A percentile compares a stretch with the other conserved stretches of the same genome.
These are phyloP conservation scores for Salvelinus namaycush DNA, from an alignment of 2,113 vertebrate genomes.

Conservation along the genomic window DNA sequence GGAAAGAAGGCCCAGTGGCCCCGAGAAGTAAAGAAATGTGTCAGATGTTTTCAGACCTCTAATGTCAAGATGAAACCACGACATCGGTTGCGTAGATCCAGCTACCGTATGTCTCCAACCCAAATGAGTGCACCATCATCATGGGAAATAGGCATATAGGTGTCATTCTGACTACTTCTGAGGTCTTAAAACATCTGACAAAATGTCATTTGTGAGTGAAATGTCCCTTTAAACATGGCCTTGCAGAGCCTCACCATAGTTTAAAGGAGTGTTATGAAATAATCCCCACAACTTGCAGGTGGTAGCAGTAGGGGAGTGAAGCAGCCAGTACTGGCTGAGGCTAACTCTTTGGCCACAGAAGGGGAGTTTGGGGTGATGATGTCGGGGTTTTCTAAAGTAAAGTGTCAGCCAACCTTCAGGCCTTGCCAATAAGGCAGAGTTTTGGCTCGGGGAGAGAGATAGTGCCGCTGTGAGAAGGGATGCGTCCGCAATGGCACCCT, in stretches of 20 bases:
- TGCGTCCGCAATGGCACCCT: not conserved
- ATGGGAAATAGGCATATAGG: too few species aligned
- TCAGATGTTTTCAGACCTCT: too few species aligned
- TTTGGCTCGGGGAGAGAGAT: slow-evolving; percentile 33
- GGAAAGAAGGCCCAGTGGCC: slow-evolving; percentile 24
- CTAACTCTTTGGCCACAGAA: too few species aligned
- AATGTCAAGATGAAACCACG: too few species aligned
- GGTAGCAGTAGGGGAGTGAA: not conserved
- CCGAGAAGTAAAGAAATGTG: not conserved
- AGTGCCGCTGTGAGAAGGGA: slow-evolving; percentile 16
- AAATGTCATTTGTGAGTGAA: not conserved
- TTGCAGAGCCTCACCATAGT: not conserved
- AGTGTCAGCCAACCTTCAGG: slow-evolving; percentile 34
- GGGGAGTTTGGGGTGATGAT: not conserved
- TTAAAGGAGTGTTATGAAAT: slow-evolving; percentile 32
- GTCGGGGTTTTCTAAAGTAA: slow-evolving; percentile 10
- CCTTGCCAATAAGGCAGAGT: slow-evolving; percentile 53
- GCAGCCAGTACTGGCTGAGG: too few species aligned
- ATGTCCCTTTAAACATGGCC: not conserved
- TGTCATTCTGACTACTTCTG: too few species aligned
- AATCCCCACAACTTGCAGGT: slow-evolving; percentile 8
- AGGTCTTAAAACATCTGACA: too few species aligned
- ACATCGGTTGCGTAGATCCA: too few species aligned
- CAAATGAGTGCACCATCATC: too few species aligned
- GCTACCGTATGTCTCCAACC: too few species aligned